These are phyloP conservation scores for Pogonognathellus flavescens DNA, from an alignment of 1,140 invertebrate genomes.

Conservation along the genomic window DNA sequence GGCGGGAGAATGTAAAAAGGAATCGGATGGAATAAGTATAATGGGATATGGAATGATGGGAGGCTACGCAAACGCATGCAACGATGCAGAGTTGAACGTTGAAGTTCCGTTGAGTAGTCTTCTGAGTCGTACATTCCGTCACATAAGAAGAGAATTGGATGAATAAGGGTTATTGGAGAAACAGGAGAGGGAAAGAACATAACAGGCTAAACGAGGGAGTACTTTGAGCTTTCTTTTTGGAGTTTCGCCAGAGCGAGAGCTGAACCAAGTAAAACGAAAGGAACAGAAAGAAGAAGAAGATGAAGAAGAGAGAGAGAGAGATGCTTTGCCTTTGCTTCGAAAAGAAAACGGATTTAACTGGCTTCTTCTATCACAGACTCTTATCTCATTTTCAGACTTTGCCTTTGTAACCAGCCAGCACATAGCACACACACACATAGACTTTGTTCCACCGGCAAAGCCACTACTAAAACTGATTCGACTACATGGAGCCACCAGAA, in stretches of 20 bases:
- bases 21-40: conserved; percentile 29
- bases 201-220: conserved; percentile 44
- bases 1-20: not conserved
- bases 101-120: conserved; percentile 19
- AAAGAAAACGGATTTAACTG: conserved; percentile 44
- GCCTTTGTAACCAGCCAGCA: not conserved
- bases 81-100: conserved; percentile 28
- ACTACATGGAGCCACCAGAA: not conserved
- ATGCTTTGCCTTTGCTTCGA: conserved; percentile 17
- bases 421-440: too few species aligned
- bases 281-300: not conserved
- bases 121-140: conserved; percentile 28
- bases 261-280: not conserved
- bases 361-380: conserved; percentile 32
- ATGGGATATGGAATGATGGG: conserved; percentile 24
- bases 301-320: too few species aligned
- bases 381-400: conserved; percentile 33
- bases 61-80: conserved; percentile 43
- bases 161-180: conserved; percentile 55
- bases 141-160: conserved; percentile 46
- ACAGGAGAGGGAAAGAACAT: conserved; percentile 36
- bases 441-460: not conserved
- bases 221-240: conserved; percentile 58
- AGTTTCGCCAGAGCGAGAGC: conserved; percentile 43
- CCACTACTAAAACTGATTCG: not conserved